Conservation (phyloP, 2,113 vertebrate species). For the Syngnathus scovelli region DNA sequence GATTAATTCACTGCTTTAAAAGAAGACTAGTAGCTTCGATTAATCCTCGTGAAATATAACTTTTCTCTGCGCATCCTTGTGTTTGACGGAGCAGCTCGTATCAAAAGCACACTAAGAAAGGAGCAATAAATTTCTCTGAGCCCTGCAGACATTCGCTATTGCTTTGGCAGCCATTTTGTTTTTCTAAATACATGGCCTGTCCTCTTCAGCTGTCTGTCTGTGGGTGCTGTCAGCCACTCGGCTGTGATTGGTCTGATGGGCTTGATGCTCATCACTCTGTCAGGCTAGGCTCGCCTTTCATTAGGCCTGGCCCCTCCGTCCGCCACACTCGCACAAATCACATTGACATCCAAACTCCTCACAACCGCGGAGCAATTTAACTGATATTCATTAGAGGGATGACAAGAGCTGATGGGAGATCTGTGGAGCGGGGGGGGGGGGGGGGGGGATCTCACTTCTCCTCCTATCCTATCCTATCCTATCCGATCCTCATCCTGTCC, state of each 20-base stretch:
- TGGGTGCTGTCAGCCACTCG: slow-evolving; percentile 78
- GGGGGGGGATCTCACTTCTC: slow-evolving; percentile 61
- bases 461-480: slow-evolving; percentile 31
- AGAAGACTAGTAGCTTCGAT: neutral
- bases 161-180: slow-evolving; percentile 67
- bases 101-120: slow-evolving; percentile 20
- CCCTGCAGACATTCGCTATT: slow-evolving; percentile 40
- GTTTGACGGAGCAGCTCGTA: slow-evolving; percentile 8
- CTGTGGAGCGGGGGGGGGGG: slow-evolving; percentile 77
- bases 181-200: slow-evolving; percentile 59
- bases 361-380: slow-evolving; percentile 99
- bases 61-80: slow-evolving; percentile 3
- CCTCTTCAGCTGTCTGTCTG: slow-evolving; percentile 60
- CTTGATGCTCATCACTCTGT: slow-evolving; percentile 91
- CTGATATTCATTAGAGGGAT: slow-evolving; percentile 99
- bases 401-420: slow-evolving; percentile 97
- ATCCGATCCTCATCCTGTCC: slow-evolving; percentile 65
- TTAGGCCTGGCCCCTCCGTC: slow-evolving; percentile 93
- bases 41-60: slow-evolving; percentile 21
- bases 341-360: slow-evolving; percentile 99
- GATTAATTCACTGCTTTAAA: slow-evolving; percentile 31
- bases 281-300: slow-evolving; percentile 91
- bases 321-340: slow-evolving; percentile 98
- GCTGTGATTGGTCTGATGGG: slow-evolving; percentile 91
- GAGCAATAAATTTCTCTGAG: slow-evolving; percentile 28